Base-by-base conservation (phyloP, 2,888 invertebrate genomes). In the Tortricodes alternella region DNA sequence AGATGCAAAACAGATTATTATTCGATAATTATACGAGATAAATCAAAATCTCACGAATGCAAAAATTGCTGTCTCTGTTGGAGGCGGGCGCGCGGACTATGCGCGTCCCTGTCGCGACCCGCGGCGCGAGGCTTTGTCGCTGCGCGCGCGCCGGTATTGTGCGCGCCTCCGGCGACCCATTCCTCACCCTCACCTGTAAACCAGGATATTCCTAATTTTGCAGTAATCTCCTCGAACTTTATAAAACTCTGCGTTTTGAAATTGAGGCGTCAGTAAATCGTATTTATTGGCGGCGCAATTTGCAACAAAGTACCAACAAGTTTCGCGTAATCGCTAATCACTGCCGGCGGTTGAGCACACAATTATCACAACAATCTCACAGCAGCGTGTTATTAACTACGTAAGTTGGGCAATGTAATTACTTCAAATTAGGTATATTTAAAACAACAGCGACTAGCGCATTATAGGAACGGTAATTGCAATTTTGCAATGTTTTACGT, bases 131-230 rank as follows among this genome's bases (percentile, higher is more conserved):
- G 68, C 68, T 67, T 68, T 79, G 80, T 78, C 80, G 82, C 78
- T 72, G 74, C 74, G 76, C 71, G 76, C 67, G 72, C 61, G 60
- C 72, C 70, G 71, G 79, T 76, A 84, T 84, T 80, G 86, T 84
- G 78, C 78, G 70, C 67, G 85, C 86, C 88, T 77, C 78, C 73
- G 83, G 85, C 88, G 67, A 72, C 75, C 82, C 78, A 85, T 90
- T 80, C 82, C 76, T 89, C 83, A 88, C 85, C 86, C 81, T 73
- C 78, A 87, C 85, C 84, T 80, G 80, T 79, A 55, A 56, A 82
- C 83, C 83, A 81, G 85, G 85, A 89, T 84, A 79, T 85, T 79
- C 84, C 90, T 89, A 89, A 90, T 90, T 90, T 89, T 89, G 86
- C 87, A 89, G 85, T 77, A 79, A 82, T 82, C 85, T 80, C 78